Base-by-base conservation (phyloP, 2,888 invertebrate species). In the Protodeltote pygarga region DNA sequence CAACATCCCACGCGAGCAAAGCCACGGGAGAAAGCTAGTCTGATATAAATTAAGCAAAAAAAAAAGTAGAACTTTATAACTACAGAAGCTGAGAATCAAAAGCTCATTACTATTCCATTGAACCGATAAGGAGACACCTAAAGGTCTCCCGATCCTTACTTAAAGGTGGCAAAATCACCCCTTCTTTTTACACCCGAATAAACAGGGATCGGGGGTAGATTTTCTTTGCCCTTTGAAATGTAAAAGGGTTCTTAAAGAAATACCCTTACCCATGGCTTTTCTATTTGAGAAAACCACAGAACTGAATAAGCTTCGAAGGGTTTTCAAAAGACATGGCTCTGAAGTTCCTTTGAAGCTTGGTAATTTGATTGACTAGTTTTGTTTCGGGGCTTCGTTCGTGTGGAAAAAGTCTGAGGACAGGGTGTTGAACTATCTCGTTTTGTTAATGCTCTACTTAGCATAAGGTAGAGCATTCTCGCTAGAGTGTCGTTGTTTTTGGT, bases 211-310 rank as follows among this genome's bases (percentile, higher is more conserved):
- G 24, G 31, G 20, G 25, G 21, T 23, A 16, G 32, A 45, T 41
- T 54, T 49, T 45, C 45, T 45, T 54, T 46, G 3, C 63, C 59
- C 51, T 63, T 62, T 52, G 46, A 51, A 48, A 52, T 46, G 49
- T 32, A 38, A 49, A 51, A 20, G 40, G 48, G 49, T 44, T 62
- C 45, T 62, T 58, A 38, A 63, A 49, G 59, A 65, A 65, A 65
- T 40, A 49, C 44, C 49, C 35, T 32, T 15, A n/a, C 16, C 19
- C 39, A 23, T 39, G 32, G 16, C 25, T 49, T 44, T 31, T 29
- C 44, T 51, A 6, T 49, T 49, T 27, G 39, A 15, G 25, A 29
- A 48, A 55, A 29, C 54, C 39, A 28, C 31, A 32, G 21, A 60
- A 28, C 51, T 37, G 60, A 46, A 45, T 29, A 32, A 45, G 35